Base-by-base conservation (phyloP, 2,888 invertebrate species). In the Oeneis ivallda region DNA sequence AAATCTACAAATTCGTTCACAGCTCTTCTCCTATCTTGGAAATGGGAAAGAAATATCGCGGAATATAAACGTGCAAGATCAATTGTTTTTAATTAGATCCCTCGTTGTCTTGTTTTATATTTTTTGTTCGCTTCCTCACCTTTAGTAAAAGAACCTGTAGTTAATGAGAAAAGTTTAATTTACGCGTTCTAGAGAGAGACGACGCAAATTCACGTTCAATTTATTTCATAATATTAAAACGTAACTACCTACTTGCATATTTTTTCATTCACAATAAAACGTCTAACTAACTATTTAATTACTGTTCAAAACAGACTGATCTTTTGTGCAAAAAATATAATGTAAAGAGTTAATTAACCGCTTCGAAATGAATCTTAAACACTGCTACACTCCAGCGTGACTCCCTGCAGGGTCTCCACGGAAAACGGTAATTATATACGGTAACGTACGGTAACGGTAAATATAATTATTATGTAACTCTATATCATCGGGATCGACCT, bases 81-180 rank as follows among this genome's bases (percentile, higher is more conserved):
- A 80, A 74, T 78, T 76, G 76, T 73, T 79, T 81, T 85, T 85
- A 86, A 86, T 85, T 85, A 82, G 79, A 81, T 84, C 80, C 80
- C 74, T 77, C 66, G 75, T 75, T 71, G 74, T 73, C 73, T 72
- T 75, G 73, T 75, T 74, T 81, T 73, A 66, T 77, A 75, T 76
- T 76, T 76, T 73, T 78, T 81, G 81, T 69, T 56, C 82, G 80
- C 83, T 76, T 68, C 67, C 69, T 76, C 81, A 79, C 79, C 80
- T 79, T 80, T 69, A 69, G 67, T 76, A 79, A 79, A 80, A 79
- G 75, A 77, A 72, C 74, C 66, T 78, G 78, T 85, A 39, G 39
- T 56, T 56, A 85, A 85, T 84, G 85, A 84, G 83, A 78, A 84
- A 85, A 85, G 82, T 85, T 85, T 78, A 68, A 72, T 85, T 85